phyloP scores from a whole-genome alignment of 2,113 vertebrate genomes.

The Cyanistes caeruleus region DNA sequence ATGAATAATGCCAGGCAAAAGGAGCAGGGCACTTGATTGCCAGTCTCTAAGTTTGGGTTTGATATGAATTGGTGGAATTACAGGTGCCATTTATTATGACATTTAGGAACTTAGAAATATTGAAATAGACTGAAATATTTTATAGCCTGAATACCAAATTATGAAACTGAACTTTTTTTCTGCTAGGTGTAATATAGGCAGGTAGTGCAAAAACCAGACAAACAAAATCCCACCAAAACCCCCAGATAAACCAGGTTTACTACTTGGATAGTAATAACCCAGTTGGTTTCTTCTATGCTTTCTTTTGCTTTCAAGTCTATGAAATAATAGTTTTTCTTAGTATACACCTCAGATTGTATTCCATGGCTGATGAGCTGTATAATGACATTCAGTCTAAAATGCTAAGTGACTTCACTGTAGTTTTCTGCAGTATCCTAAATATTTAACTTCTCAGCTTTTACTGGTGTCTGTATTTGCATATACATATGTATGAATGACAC shows the following conservation, averaged over 20 bases:
- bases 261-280: background rate
- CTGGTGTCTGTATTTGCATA: slow-evolving; percentile 16
- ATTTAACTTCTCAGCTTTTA: background rate
- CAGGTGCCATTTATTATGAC: background rate
- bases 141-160: background rate
- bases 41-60: background rate
- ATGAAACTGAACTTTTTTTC: background rate
- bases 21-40: background rate
- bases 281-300: background rate
- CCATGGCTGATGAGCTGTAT: background rate
- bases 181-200: background rate
- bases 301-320: background rate
- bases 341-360: background rate
- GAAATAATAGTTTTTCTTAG: background rate
- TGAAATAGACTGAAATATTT: background rate
- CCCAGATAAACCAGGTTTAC: background rate
- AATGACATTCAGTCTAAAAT: background rate
- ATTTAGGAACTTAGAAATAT: background rate
- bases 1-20: background rate
- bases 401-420: background rate
- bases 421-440: background rate
- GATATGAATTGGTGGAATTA: background rate
- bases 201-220: fast-evolving
- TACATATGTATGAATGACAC: slow-evolving; percentile 13
- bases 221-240: background rate